Base-by-base conservation (phyloP, 2,797 vertebrate genomes). In the Molossus alvarezi region DNA sequence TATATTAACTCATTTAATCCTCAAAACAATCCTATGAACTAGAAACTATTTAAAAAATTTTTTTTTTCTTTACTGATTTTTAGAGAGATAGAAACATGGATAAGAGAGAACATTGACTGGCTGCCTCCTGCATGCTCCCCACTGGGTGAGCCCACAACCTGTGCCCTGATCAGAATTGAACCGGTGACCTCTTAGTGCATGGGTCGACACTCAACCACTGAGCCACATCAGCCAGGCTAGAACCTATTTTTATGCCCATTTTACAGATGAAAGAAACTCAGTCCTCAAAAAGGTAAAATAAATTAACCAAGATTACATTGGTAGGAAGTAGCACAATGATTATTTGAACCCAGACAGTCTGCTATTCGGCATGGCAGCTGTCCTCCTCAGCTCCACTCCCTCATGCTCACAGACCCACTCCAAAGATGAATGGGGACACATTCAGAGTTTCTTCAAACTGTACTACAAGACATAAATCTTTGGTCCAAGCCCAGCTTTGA, bases 321-420 rank as follows among this genome's bases (percentile, higher is more conserved):
- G n/a, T 88, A 79, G 25, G 51, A 96, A 97, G 13, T 62, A 94
- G 37, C 53, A 87, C 21, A 88, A 80, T 76, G 18, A 89, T 18
- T 87, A 95, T 55, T 11, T 92, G 76, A 91, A 80, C 21, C 84
- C 67, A 62, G 62, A 58, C 0, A 77, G 29, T 25, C 23, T 60
- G 55, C 41, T 60, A 27, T 14, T 13, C 29, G 72, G 62, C 53
- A 75, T 25, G 41, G 64, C 64, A 94, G 58, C 25, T 88, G 21
- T 58, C 83, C 10, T 76, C 62, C 73, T n/a, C 8, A 41, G 17
- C 14, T 55, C 58, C 21, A 85, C n/a, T 72, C 80, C 41, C 57
- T 91, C 67, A 58, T 12, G 33, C 53, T 73, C 58, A 88, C 4
- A 62, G 65, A 27, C 13, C 9, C 17, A 92, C 3, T 83, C 20